phyloP scores from a whole-genome alignment of 1,140 invertebrate species.

The Pseudomyrmex pallidus region DNA sequence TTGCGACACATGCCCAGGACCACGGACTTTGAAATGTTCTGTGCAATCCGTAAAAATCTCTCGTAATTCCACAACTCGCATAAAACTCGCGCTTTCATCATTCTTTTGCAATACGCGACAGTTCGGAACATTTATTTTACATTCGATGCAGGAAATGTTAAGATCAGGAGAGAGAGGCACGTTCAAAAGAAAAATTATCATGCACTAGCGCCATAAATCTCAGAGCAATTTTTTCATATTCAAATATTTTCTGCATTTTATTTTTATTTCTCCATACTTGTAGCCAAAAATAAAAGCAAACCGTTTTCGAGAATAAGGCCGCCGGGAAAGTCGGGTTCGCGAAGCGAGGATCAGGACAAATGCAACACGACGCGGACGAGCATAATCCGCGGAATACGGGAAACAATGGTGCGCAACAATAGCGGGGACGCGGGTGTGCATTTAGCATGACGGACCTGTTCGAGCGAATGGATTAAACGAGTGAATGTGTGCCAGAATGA shows the following conservation, averaged over 20 bases:
- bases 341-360: slow-evolving; percentile 9
- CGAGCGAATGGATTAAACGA: slow-evolving; percentile 31
- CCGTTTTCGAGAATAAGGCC: neutral
- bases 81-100: neutral
- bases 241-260: neutral
- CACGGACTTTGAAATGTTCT: slow-evolving; percentile 83
- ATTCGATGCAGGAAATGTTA: too few species aligned
- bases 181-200: too few species aligned
- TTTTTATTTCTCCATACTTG: neutral
- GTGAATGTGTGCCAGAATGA: slow-evolving; percentile 9
- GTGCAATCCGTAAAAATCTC: slow-evolving; percentile 57
- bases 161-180: too few species aligned
- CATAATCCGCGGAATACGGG: slow-evolving; percentile 8
- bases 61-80: neutral
- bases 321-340: slow-evolving; percentile 24
- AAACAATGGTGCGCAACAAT: slow-evolving; percentile 38
- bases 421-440: slow-evolving; percentile 12
- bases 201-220: too few species aligned
- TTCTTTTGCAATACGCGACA: neutral
- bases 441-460: slow-evolving; percentile 22
- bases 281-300: neutral
- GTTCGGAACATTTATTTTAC: too few species aligned
- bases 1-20: slow-evolving; percentile 84
- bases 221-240: too few species aligned
- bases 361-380: neutral